These are phyloP conservation scores for Epinotia demarniana DNA, from an alignment of 2,888 invertebrate species.

Conservation along the genomic window DNA sequence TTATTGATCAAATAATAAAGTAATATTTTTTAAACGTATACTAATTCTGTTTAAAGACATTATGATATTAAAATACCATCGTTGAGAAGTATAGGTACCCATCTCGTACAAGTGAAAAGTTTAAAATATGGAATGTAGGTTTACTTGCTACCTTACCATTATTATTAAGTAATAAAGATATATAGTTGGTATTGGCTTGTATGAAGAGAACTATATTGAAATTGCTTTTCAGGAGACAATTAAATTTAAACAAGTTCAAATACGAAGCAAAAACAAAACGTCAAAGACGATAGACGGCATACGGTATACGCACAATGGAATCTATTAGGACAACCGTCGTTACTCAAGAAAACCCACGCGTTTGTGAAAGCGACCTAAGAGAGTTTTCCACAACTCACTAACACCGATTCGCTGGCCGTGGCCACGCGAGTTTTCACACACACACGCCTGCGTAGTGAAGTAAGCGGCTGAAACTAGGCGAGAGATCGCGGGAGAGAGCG, in stretches of 20 bases:
- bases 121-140: not conserved
- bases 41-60: not conserved
- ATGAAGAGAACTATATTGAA: not conserved
- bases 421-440: conserved; percentile 80
- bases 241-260: conserved; percentile 14
- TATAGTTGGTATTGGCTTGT: not conserved
- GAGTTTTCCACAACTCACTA: conserved; percentile 83
- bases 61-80: no score
- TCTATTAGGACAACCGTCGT: conserved; percentile 60
- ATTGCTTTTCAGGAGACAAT: conserved; percentile 1
- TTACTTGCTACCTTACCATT: not conserved
- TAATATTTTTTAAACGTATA: not conserved
- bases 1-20: not conserved
- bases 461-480: conserved; percentile 76
- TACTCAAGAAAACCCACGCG: conserved; percentile 71
- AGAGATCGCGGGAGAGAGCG: conserved; percentile 54
- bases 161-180: not conserved
- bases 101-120: not conserved
- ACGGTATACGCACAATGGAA: conserved; percentile 60
- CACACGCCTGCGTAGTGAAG: conserved; percentile 74
- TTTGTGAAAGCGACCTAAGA: conserved; percentile 79
- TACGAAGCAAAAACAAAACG: conserved; percentile 32
- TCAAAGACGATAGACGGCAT: conserved; percentile 46
- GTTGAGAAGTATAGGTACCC: no score
- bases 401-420: conserved; percentile 74